Evolutionary conservation across 2,888 invertebrate species (phyloP).

Genomic region (Polyommatus icarus): DNA sequence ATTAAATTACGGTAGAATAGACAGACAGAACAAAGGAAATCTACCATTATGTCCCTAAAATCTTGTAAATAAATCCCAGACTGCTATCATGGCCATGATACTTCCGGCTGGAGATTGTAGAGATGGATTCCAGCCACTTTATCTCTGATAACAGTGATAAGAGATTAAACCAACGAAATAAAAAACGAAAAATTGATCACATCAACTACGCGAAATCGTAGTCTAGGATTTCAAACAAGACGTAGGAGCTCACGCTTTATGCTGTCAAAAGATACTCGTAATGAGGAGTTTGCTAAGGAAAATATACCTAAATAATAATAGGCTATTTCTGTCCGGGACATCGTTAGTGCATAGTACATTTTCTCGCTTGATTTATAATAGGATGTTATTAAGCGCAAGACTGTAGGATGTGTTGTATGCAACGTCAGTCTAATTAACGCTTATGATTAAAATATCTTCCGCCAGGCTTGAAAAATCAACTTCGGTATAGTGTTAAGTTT

Average conservation of each 20-base stretch:
- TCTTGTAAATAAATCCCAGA: not conserved
- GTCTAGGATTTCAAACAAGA: too few species aligned
- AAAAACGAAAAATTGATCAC: not conserved
- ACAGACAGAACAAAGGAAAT: not conserved
- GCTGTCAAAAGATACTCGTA: too few species aligned
- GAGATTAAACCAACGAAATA: not conserved
- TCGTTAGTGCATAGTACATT: constrained; percentile 1
- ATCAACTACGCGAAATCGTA: too few species aligned
- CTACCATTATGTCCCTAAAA: not conserved
- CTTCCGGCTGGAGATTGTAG: too few species aligned
- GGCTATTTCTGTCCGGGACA: constrained; percentile 3
- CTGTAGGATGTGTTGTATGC: constrained; percentile 5
- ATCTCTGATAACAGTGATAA: not conserved
- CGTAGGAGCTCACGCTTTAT: not conserved
- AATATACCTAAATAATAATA: not conserved
- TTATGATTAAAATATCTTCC: not conserved
- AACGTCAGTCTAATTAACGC: not conserved
- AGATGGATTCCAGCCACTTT: not conserved
- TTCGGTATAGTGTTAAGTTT: not conserved
- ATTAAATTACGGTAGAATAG: not conserved
- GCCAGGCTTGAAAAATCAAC: not conserved
- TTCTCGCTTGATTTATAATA: constrained; percentile 10
- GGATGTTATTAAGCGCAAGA: constrained; percentile 17
- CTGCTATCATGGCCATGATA: too few species aligned
- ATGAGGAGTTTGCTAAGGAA: not conserved